phyloP scores from a whole-genome alignment of 2,797 vertebrate species.

The Peromyscus aztecus region DNA sequence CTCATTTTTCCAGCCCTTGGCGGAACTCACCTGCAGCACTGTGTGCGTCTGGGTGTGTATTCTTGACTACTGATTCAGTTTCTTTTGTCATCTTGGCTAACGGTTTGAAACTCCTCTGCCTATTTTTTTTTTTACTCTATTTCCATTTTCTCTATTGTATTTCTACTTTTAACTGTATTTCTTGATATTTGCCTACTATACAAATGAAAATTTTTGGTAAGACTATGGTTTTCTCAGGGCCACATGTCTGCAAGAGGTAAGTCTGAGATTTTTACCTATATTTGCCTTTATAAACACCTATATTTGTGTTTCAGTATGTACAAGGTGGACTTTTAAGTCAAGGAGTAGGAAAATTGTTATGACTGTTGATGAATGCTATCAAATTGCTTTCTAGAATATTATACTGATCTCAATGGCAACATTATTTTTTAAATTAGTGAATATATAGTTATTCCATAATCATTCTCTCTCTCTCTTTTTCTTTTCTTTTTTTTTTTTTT shows the following conservation, averaged over 20 bases:
- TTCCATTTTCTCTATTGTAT: background rate
- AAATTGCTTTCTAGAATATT: constrained; percentile 43
- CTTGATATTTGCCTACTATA: background rate
- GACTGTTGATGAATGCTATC: constrained; percentile 1
- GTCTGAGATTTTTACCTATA: constrained; percentile 27
- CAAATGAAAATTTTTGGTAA: background rate
- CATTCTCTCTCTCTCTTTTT: too few relatives aligned
- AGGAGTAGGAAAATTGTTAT: constrained; percentile 47
- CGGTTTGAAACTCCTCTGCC: background rate
- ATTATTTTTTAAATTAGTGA: too few relatives aligned
- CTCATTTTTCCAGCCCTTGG: background rate
- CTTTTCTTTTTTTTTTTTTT: too few relatives aligned
- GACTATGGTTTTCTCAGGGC: background rate
- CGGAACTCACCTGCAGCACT: background rate
- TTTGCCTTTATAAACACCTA: constrained; percentile 22
- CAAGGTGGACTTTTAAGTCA: background rate
- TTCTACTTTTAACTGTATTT: constrained; percentile 25
- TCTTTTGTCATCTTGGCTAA: constrained; percentile 34
- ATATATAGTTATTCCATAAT: too few relatives aligned
- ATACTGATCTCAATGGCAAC: constrained; percentile 13
- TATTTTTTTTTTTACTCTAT: background rate
- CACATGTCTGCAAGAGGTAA: background rate
- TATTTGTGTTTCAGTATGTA: constrained; percentile 5
- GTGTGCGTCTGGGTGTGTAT: background rate
- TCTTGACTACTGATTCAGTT: constrained; percentile 33